Conservation (phyloP, 37 sponge, comb jelly and placozoan genomes). For the Beroe ovata region DNA sequence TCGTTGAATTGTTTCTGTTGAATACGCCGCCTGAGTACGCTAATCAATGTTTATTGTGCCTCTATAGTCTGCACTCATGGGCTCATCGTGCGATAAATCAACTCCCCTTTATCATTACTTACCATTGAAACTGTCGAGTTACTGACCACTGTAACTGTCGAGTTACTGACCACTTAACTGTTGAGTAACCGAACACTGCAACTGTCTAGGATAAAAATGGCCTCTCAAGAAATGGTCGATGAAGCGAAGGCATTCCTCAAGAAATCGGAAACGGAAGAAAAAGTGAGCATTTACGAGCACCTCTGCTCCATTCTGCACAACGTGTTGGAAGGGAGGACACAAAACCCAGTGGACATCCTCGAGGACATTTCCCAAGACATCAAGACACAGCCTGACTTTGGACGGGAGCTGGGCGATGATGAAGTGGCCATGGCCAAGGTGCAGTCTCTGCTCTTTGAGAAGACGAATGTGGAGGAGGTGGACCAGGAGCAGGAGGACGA, state of each 20-base stretch:
- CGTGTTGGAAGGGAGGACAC: constrained; percentile 14
- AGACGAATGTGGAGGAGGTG: constrained; percentile 68
- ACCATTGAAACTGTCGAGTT: too few species aligned
- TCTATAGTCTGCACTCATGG: too few species aligned
- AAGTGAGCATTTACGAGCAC: constrained; percentile 61
- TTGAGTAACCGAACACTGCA: too few species aligned
- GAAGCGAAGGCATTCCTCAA: constrained; percentile 86
- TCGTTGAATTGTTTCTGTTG: too few species aligned
- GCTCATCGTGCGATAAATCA: too few species aligned
- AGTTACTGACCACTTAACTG: too few species aligned
- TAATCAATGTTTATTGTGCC: too few species aligned
- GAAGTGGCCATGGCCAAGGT: constrained; percentile 74
- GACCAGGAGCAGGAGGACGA: constrained; percentile 84
- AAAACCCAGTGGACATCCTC: constrained; percentile 17
- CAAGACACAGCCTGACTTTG: constrained; percentile 32
- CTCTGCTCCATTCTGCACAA: constrained; percentile 15
- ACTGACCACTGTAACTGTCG: too few species aligned
- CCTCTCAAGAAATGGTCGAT: constrained; percentile 62
- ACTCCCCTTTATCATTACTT: too few species aligned
- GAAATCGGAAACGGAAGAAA: constrained; percentile 69
- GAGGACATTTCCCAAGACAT: constrained; percentile 10
- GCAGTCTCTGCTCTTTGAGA: constrained; percentile 77
- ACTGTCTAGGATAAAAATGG: constrained; percentile 10
- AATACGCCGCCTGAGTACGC: too few species aligned
- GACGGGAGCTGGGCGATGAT: constrained; percentile 71